These are phyloP conservation scores for Glareola pratincola DNA, from an alignment of 2,113 vertebrate species.

Conservation along the genomic window DNA sequence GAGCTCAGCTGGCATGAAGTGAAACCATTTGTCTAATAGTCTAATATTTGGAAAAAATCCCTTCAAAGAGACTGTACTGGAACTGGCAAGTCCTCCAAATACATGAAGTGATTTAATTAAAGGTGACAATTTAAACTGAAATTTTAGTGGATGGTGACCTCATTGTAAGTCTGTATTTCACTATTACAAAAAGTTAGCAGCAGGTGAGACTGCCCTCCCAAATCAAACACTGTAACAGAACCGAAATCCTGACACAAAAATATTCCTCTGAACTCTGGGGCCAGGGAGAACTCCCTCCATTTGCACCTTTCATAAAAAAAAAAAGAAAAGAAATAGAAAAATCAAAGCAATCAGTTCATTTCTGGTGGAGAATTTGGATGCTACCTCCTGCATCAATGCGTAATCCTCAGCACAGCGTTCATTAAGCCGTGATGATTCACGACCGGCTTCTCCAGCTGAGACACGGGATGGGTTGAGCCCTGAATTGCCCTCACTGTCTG, in stretches of 20 bases:
- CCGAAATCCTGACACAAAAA: not conserved
- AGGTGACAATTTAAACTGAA: constrained; percentile 51
- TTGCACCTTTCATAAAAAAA: not conserved
- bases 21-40: constrained; percentile 28
- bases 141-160: constrained; percentile 35
- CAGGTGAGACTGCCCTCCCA: not conserved
- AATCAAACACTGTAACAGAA: not conserved
- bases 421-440: constrained; percentile 48
- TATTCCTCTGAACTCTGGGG: not conserved
- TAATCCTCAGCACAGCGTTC: not conserved
- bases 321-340: not conserved
- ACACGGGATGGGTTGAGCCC: not conserved
- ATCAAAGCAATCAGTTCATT: constrained; percentile 24
- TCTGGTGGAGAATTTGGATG: not conserved
- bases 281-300: not conserved
- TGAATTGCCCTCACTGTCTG: not conserved
- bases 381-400: not conserved
- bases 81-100: constrained; percentile 54
- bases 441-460: constrained; percentile 17
- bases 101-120: constrained; percentile 66
- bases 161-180: not conserved
- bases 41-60: constrained; percentile 52
- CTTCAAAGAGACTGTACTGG: not conserved
- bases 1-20: constrained; percentile 56
- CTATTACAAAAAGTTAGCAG: constrained; percentile 33